These are phyloP conservation scores for Acronicta aceris DNA, from an alignment of 2,888 invertebrate species.

Conservation along the genomic window DNA sequence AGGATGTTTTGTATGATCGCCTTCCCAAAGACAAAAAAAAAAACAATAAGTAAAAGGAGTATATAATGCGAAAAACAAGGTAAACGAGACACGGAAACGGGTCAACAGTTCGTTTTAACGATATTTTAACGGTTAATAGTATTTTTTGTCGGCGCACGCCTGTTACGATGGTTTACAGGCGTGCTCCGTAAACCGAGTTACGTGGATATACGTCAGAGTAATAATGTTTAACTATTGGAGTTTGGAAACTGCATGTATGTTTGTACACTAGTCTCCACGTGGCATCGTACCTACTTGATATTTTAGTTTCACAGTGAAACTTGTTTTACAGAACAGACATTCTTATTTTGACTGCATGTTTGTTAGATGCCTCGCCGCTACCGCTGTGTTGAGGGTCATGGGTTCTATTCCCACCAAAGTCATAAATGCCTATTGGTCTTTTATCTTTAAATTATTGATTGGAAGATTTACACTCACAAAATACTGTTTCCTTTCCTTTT, in stretches of 20 bases:
- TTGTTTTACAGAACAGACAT: no score
- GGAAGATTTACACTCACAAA: no score
- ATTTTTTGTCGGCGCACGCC: conserved; percentile 57
- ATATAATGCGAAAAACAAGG: conserved; percentile 56
- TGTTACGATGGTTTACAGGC: conserved; percentile 66
- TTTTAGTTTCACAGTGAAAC: no score
- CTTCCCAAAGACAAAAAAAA: no score
- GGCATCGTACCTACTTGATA: background rate
- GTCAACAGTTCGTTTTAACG: conserved; percentile 72
- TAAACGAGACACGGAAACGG: conserved; percentile 68
- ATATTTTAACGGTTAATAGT: conserved; percentile 66
- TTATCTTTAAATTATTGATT: no score
- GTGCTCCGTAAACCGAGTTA: conserved; percentile 71
- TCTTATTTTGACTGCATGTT: no score
- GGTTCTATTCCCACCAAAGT: no score
- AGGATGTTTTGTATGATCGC: no score
- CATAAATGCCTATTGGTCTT: no score
- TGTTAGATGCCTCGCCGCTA: no score
- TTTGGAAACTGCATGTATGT: conserved; percentile 17
- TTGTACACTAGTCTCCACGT: conserved; percentile 17
- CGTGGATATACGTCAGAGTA: conserved; percentile 58
- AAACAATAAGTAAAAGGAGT: conserved; percentile 39
- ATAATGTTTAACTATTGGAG: conserved; percentile 19
- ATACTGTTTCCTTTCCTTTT: no score
- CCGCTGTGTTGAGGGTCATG: no score